Evolutionary conservation across 2,888 invertebrate species (phyloP), one percentile per base, ranked within the genome.

Genomic region (Orchesella flavescens): DNA sequence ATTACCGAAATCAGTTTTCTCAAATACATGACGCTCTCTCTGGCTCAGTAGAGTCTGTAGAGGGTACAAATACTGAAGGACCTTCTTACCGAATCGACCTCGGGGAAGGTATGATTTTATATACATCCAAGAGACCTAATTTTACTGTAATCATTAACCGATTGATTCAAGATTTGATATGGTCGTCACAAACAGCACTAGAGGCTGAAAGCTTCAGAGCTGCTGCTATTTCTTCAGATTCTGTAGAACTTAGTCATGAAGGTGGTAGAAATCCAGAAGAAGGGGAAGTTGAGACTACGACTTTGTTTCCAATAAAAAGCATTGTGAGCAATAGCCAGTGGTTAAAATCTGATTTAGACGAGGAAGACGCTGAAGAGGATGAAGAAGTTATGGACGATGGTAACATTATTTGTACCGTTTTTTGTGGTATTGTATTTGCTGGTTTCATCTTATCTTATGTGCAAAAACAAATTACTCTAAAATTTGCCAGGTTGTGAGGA

Each of bases 271-370:
- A 80, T 59, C 80, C 80, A 44, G 86, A 84, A 74, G 86, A 86
- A 34, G 79, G 73, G 59, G 86, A 86, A 82, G 73, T 65, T 74
- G 86, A 86, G 72, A 83, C 86, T n/a, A 83, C 84, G 23, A 85
- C 85, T 57, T 66, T 85, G 24, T 85, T 84, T 49, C 82, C 84
- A 7, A 75, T 83, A 1, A 75, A 84, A 4, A 83, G 55, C 21
- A 75, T 84, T 61, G n/a, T 73, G 65, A 19, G 19, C 24, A 75
- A 49, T 65, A 55, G 57, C 49, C 74, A 75, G 1, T 81, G 75
- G 69, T 63, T 76, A 57, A 84, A 84, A 66, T 81, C 80, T 57
- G 84, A 77, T 44, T 55, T 84, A 24, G 68, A 82, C 24, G 72
- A 72, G 3, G 84, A 84, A 13, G 84, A 84, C 0, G 72, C 23